phyloP scores from a whole-genome alignment of 2,888 invertebrate genomes.

The Theretra japonica region DNA sequence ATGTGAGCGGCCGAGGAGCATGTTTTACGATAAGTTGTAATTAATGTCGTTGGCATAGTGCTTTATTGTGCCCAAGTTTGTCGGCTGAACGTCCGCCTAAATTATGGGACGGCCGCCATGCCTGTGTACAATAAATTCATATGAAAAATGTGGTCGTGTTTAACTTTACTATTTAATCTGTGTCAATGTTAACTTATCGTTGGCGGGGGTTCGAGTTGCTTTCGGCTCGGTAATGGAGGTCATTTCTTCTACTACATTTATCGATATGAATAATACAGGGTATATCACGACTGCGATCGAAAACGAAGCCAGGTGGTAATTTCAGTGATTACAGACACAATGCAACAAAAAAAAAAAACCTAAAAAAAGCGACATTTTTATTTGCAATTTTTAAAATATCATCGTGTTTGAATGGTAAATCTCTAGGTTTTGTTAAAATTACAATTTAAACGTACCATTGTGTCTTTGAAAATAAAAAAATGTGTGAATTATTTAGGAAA shows the following conservation, averaged over 20 bases:
- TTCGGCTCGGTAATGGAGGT: background rate
- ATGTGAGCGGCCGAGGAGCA: constrained; percentile 49
- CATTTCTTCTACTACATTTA: constrained; percentile 1
- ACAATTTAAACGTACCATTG: no score
- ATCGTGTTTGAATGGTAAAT: no score
- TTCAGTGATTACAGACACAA: no score
- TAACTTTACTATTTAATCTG: constrained; percentile 33
- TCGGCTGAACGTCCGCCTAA: constrained; percentile 57
- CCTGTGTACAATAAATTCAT: constrained; percentile 61
- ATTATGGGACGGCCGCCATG: constrained; percentile 60
- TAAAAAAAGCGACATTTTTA: no score
- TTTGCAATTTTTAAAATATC: no score
- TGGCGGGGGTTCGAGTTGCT: background rate
- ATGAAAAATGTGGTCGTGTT: constrained; percentile 61
- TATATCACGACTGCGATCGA: no score
- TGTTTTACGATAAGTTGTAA: constrained; percentile 75
- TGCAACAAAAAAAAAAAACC: no score
- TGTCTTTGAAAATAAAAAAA: no score
- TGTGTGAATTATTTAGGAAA: no score
- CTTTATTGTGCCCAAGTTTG: constrained; percentile 68
- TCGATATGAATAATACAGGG: background rate
- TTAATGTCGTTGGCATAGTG: constrained; percentile 70
- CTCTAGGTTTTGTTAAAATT: no score
- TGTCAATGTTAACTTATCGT: constrained; percentile 26
- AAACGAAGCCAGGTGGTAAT: no score